Evolutionary conservation across 37 sponge, comb jelly and placozoan genomes (phyloP).

Genomic region (Cliona cf. orientalis): DNA sequence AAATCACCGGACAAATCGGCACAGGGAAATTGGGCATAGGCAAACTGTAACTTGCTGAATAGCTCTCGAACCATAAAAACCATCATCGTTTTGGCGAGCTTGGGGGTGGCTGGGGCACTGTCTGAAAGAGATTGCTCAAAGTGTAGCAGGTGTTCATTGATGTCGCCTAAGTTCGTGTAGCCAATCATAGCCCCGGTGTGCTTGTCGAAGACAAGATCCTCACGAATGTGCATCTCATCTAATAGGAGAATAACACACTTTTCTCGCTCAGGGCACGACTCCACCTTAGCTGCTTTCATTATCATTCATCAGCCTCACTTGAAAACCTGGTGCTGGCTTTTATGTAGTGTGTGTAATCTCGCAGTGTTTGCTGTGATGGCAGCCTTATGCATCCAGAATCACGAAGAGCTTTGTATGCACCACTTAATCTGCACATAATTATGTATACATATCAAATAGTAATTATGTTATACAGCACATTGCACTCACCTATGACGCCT

Average conservation of each 20-base stretch:
- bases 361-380: slow-evolving; percentile 37
- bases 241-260: slow-evolving; percentile 33
- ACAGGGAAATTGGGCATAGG: slow-evolving; percentile 45
- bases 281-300: slow-evolving; percentile 17
- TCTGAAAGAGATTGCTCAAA: slow-evolving; percentile 17
- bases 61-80: slow-evolving; percentile 48
- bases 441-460: too few relatives aligned
- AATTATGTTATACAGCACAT: too few relatives aligned
- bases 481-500: too few relatives aligned
- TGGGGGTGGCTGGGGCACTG: background rate
- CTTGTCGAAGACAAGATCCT: slow-evolving; percentile 53
- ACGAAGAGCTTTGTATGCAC: too few relatives aligned
- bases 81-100: slow-evolving; percentile 37
- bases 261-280: slow-evolving; percentile 28
- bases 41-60: slow-evolving; percentile 34
- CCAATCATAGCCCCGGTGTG: slow-evolving; percentile 39
- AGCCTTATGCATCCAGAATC: slow-evolving; percentile 23
- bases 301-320: slow-evolving; percentile 41
- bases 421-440: slow-evolving; percentile 17
- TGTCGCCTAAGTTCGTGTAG: slow-evolving; percentile 20
- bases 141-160: slow-evolving; percentile 19
- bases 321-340: slow-evolving; percentile 33
- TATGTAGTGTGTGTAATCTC: slow-evolving; percentile 46
- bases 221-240: slow-evolving; percentile 49
- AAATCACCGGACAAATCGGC: slow-evolving; percentile 23